Evolutionary conservation across 2,888 invertebrate genomes (phyloP).

Genomic region (Geotrupes spiniger): DNA sequence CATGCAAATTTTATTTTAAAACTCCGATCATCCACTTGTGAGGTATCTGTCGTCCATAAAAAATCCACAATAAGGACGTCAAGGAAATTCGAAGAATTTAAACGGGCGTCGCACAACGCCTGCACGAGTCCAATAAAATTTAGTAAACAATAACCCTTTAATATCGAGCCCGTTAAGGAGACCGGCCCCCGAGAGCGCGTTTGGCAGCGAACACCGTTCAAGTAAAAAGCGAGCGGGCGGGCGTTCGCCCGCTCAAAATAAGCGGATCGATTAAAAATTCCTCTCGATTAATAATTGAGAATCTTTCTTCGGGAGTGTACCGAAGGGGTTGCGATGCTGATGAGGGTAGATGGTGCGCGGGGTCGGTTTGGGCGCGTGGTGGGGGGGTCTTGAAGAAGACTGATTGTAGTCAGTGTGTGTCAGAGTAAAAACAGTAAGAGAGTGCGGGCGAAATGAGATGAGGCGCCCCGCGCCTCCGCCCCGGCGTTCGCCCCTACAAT

Average conservation of each 20-base stretch:
- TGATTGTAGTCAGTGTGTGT: slow-evolving; percentile 52
- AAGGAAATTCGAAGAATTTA: no score
- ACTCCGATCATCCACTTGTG: no score
- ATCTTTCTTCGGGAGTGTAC: slow-evolving; percentile 33
- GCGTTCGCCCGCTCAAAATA: slow-evolving; percentile 28
- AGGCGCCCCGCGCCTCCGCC: slow-evolving; percentile 51
- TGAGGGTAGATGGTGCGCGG: slow-evolving; percentile 23
- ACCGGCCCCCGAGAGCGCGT: no score
- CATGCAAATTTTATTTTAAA: no score
- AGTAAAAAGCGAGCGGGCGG: slow-evolving; percentile 1
- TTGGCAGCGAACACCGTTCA: background rate
- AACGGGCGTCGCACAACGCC: no score
- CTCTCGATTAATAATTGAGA: slow-evolving; percentile 39
- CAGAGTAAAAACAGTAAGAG: slow-evolving; percentile 54
- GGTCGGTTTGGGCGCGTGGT: background rate
- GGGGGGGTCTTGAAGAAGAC: slow-evolving; percentile 44
- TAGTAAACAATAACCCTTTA: no score
- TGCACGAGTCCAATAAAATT: no score
- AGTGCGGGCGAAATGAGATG: slow-evolving; percentile 67
- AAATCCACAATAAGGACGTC: no score
- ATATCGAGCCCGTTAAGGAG: no score
- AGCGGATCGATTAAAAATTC: slow-evolving; percentile 38
- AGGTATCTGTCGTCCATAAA: no score
- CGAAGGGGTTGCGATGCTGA: slow-evolving; percentile 30
- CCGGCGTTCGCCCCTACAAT: slow-evolving; percentile 6